Percentiles rank a stretch among this genome's conserved stretches.
phyloP scores from a whole-genome alignment of 2,888 invertebrate species.

The Ceriagrion tenellum region DNA sequence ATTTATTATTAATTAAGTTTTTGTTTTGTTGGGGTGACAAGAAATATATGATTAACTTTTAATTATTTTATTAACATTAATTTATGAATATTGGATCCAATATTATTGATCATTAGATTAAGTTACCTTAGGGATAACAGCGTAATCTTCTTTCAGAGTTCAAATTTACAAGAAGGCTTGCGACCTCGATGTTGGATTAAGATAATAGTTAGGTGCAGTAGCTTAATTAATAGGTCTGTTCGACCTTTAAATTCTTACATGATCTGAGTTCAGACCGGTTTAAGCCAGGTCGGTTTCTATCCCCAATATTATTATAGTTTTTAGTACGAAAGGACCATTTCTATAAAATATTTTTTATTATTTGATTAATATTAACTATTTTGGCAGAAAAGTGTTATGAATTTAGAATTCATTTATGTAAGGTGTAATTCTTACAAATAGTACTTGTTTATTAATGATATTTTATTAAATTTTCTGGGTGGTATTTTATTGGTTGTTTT shows the following conservation, averaged over 20 bases:
- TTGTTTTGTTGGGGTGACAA: slow-evolving; percentile 84
- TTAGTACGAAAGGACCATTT: slow-evolving; percentile 90
- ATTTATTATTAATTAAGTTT: slow-evolving; percentile 73
- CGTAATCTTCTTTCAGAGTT: slow-evolving; percentile 88
- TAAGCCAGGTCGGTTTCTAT: slow-evolving; percentile 93
- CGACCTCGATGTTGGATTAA: slow-evolving; percentile 96
- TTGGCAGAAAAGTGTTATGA: slow-evolving; percentile 86
- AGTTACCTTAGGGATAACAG: slow-evolving; percentile 93
- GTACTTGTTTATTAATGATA: slow-evolving; percentile 77
- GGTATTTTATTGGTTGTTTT: slow-evolving; percentile 79
- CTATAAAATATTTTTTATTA: slow-evolving; percentile 80
- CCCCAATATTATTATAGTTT: slow-evolving; percentile 82
- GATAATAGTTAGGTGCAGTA: slow-evolving; percentile 84
- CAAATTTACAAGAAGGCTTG: slow-evolving; percentile 87
- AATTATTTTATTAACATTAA: slow-evolving; percentile 76
- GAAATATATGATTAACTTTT: slow-evolving; percentile 82
- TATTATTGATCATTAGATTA: slow-evolving; percentile 83
- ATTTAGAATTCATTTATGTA: slow-evolving; percentile 85
- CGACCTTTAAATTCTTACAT: slow-evolving; percentile 91
- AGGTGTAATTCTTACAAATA: slow-evolving; percentile 73
- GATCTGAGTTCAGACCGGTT: slow-evolving; percentile 94
- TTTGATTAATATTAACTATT: slow-evolving; percentile 78
- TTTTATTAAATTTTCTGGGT: slow-evolving; percentile 76
- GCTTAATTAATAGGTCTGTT: slow-evolving; percentile 87
- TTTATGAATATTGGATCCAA: slow-evolving; percentile 80